These are phyloP conservation scores for Alfaro cultratus DNA, from an alignment of 2,797 vertebrate species.

Conservation along the genomic window DNA sequence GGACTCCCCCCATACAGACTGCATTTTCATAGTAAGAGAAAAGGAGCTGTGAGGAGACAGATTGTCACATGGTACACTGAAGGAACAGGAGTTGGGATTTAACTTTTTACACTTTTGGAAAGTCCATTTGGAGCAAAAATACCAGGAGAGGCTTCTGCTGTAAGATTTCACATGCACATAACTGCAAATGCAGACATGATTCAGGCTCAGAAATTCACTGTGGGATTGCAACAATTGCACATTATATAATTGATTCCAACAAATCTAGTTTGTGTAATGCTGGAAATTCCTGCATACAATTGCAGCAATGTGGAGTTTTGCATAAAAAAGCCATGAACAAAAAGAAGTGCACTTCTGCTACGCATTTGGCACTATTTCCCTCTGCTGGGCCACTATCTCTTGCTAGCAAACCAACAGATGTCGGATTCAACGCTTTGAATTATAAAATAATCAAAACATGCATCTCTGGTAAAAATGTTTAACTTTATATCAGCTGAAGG, in stretches of 20 bases:
- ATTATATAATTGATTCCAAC: background rate
- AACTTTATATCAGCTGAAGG: background rate
- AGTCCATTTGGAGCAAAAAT: constrained; percentile 43
- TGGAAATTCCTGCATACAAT: background rate
- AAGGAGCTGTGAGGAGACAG: constrained; percentile 34
- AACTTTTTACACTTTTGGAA: constrained; percentile 54
- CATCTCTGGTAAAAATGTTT: background rate
- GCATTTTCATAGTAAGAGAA: constrained; percentile 47
- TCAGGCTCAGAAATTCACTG: background rate
- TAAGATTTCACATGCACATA: constrained; percentile 26
- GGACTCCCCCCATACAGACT: constrained; percentile 43
- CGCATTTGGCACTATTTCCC: background rate
- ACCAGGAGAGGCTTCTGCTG: constrained; percentile 26
- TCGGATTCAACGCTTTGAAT: background rate
- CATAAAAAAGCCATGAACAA: background rate
- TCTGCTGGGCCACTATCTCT: background rate
- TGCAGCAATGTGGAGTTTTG: background rate
- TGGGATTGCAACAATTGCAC: background rate
- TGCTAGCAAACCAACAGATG: background rate
- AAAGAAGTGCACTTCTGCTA: background rate
- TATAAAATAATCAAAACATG: background rate
- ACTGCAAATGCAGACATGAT: background rate
- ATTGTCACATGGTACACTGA: constrained; percentile 18
- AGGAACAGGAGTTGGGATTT: constrained; percentile 61
- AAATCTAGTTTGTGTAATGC: background rate